Evolutionary conservation across 2,888 invertebrate species (phyloP).

Genomic region (Parnassius orleans): DNA sequence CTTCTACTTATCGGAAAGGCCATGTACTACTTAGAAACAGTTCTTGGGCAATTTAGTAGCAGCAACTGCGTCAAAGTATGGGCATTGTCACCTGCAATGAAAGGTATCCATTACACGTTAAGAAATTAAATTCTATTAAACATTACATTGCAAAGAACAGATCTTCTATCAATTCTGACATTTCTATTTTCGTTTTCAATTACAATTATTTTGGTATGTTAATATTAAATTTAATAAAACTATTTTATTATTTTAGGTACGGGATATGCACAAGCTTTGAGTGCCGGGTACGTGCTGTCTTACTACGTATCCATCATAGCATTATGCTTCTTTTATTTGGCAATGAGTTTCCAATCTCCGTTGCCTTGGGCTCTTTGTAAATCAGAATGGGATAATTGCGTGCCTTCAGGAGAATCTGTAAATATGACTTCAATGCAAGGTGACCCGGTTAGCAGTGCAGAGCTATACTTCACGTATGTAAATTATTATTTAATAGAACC

Average conservation of each 20-base stretch:
- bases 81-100: slow-evolving; percentile 85
- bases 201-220: background rate
- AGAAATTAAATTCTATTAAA: too few relatives aligned
- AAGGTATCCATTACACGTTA: slow-evolving; percentile 77
- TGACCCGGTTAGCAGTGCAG: slow-evolving; percentile 75
- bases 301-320: slow-evolving; percentile 90
- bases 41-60: slow-evolving; percentile 91
- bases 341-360: slow-evolving; percentile 84
- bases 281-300: slow-evolving; percentile 84
- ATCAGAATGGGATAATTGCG: slow-evolving; percentile 77
- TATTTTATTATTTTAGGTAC: slow-evolving; percentile 72
- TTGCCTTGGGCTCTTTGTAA: slow-evolving; percentile 88
- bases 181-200: background rate
- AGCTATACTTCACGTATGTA: slow-evolving; percentile 79
- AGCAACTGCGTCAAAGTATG: slow-evolving; percentile 88
- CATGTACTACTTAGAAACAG: slow-evolving; percentile 90
- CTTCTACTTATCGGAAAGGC: slow-evolving; percentile 87
- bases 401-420: slow-evolving; percentile 57
- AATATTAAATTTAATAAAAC: background rate
- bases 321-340: slow-evolving; percentile 86
- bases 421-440: slow-evolving; percentile 38
- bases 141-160: too few relatives aligned
- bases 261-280: slow-evolving; percentile 85
- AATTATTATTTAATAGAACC: slow-evolving; percentile 20
- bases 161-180: too few relatives aligned